phyloP scores from a whole-genome alignment of 1,140 invertebrate genomes.

The Calycopis cecrops region DNA sequence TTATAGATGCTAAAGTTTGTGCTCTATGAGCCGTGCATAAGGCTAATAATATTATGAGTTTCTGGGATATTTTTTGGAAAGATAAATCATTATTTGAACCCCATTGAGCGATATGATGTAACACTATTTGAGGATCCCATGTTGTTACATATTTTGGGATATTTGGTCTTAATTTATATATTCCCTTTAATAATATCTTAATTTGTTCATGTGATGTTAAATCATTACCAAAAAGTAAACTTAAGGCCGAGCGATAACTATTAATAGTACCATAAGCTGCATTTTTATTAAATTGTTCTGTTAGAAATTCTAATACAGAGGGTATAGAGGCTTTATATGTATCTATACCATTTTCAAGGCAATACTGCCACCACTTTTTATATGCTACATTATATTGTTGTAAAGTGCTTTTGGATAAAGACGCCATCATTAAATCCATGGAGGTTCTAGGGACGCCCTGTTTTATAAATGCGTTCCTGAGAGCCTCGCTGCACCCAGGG shows the following conservation, averaged over 20 bases:
- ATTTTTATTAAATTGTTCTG: not conserved
- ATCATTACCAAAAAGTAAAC: not conserved
- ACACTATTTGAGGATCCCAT: too few relatives aligned
- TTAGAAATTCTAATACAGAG: not conserved
- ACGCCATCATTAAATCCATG: not conserved
- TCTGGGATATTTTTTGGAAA: too few relatives aligned
- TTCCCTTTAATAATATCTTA: not conserved
- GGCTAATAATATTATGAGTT: too few relatives aligned
- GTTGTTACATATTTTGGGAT: not conserved
- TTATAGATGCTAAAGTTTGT: too few relatives aligned
- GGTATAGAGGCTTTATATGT: not conserved
- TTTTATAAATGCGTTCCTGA: not conserved
- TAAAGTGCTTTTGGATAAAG: not conserved
- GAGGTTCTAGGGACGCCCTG: not conserved
- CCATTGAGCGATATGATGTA: too few relatives aligned
- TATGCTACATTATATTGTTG: conserved; percentile 14
- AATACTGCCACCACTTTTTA: not conserved
- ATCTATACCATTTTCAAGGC: not conserved
- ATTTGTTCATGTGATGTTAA: not conserved
- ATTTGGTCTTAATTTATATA: not conserved
- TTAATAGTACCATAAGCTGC: not conserved
- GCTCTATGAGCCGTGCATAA: too few relatives aligned
- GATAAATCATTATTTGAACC: too few relatives aligned
- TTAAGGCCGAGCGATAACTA: not conserved
- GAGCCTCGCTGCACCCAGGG: conserved; percentile 17